A percentile compares a stretch with the other conserved stretches of the same genome.
Evolutionary conservation across 2,113 vertebrate species (phyloP).

Genomic region (Chloebia gouldiae): DNA sequence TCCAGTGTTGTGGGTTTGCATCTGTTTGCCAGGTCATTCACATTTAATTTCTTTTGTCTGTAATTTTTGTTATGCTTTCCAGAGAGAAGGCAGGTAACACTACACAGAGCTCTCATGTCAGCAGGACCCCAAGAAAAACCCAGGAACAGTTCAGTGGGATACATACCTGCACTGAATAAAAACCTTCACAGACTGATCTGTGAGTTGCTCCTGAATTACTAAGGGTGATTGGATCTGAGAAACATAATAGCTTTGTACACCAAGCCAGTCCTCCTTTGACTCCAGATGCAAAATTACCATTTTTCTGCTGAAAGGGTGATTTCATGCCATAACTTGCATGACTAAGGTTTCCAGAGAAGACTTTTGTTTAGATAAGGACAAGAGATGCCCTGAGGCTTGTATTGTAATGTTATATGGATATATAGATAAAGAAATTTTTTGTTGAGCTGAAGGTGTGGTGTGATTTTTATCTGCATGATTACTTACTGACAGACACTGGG

Average conservation of each 20-base stretch:
- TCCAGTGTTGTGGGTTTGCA: background rate
- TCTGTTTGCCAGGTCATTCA: background rate
- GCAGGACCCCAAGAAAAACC: background rate
- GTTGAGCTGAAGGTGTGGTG: constrained; percentile 57
- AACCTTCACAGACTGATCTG: background rate
- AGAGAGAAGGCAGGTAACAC: background rate
- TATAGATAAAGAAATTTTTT: constrained; percentile 57
- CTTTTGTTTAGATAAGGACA: constrained; percentile 73
- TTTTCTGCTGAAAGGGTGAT: constrained; percentile 69
- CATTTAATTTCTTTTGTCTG: background rate
- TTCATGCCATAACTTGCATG: constrained; percentile 68
- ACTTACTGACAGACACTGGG: constrained; percentile 61
- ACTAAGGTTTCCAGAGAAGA: constrained; percentile 64
- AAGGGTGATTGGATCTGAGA: constrained; percentile 40
- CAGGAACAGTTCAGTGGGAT: background rate
- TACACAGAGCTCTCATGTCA: background rate
- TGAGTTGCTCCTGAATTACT: constrained; percentile 21
- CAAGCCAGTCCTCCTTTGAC: constrained; percentile 50
- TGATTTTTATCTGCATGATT: constrained; percentile 66
- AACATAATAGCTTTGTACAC: constrained; percentile 48
- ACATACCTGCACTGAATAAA: background rate
- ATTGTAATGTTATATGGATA: constrained; percentile 63
- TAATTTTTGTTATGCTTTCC: background rate
- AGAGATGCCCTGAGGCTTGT: constrained; percentile 63
- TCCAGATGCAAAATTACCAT: constrained; percentile 61